Evolutionary conservation across 2,888 invertebrate genomes (phyloP), one percentile per base, ranked within the genome.

Genomic region (Seira sanloemensis): DNA sequence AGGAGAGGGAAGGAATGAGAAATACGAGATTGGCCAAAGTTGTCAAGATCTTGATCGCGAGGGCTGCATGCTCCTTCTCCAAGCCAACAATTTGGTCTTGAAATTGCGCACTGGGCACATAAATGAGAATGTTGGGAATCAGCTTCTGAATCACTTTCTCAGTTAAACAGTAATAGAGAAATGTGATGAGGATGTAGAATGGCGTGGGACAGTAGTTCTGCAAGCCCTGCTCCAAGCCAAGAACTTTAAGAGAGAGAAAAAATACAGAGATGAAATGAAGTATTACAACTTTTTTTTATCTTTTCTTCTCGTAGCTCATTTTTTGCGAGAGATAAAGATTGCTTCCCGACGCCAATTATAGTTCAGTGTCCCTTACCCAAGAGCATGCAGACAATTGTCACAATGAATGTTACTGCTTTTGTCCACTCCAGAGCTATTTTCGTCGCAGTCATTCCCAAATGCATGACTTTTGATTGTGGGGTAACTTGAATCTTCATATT

Each of bases 391-490:
- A 95, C 95, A 54, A 95, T 93, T 0, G 95, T 96, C 37, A 95
- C 95, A 27, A 95, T 93, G 90, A 95, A 96, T 0, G 95, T 95
- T 69, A 96, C 94, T 0, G 95, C 95, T 91, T 96, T 96, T 18
- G 95, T 95, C 94, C 95, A 95, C 91, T 96, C 95, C 75, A 96
- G 92, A 7, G 95, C 95, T 79, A 96, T 94, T 91, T 95, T 95
- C 0, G 95, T 96, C 0, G 95, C 94, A 1, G 95, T 94, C 95
- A 96, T 95, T 27, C 95, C 95, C 77, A 96, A 93, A 91, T 96
- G 96, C 89, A 95, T 94, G 80, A 96, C 94, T 87, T 94, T 94
- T 24, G 94, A 94, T 90, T 94, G 94, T 58, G 94, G 93, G 0
- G 95, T 94, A 90, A 96, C 93, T 90, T 94, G 94, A 21, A 96